phyloP scores from a whole-genome alignment of 2,113 vertebrate genomes.

The Gadus macrocephalus region DNA sequence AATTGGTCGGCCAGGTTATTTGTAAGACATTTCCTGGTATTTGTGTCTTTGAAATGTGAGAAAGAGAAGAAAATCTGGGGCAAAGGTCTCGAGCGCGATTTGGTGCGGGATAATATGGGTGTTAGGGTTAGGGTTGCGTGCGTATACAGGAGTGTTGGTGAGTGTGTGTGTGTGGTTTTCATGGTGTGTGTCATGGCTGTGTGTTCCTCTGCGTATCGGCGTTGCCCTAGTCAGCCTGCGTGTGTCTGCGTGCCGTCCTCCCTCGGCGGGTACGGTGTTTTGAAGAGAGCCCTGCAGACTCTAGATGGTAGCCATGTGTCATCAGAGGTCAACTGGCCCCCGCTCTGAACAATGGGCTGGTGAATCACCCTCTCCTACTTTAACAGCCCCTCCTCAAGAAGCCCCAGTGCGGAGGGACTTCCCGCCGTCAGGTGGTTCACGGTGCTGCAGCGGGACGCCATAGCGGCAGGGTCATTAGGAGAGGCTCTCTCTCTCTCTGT shows the following conservation, averaged over 20 bases:
- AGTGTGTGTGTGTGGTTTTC: conserved; percentile 12
- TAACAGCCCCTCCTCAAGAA: conserved; percentile 23
- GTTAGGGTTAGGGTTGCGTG: background rate
- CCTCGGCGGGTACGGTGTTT: background rate
- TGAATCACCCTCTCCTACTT: conserved; percentile 44
- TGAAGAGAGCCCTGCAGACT: background rate
- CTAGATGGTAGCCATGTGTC: conserved; percentile 43
- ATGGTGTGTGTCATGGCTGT: background rate
- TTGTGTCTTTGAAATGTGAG: no score
- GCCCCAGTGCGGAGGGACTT: conserved; percentile 30
- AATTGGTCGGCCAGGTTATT: background rate
- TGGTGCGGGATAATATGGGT: no score
- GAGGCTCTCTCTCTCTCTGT: background rate
- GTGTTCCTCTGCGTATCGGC: background rate
- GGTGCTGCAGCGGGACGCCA: conserved; percentile 18
- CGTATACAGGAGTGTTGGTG: background rate
- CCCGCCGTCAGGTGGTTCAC: conserved; percentile 32
- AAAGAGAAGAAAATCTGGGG: no score
- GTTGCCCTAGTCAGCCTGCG: background rate
- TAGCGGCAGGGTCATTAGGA: no score
- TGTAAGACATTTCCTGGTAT: no score
- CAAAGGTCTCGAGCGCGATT: no score
- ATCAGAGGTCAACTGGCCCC: conserved; percentile 19
- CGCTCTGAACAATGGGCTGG: conserved; percentile 50
- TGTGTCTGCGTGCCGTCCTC: background rate